These are phyloP conservation scores for Carcharodon carcharias DNA, from an alignment of 2,797 vertebrate genomes.

Conservation along the genomic window DNA sequence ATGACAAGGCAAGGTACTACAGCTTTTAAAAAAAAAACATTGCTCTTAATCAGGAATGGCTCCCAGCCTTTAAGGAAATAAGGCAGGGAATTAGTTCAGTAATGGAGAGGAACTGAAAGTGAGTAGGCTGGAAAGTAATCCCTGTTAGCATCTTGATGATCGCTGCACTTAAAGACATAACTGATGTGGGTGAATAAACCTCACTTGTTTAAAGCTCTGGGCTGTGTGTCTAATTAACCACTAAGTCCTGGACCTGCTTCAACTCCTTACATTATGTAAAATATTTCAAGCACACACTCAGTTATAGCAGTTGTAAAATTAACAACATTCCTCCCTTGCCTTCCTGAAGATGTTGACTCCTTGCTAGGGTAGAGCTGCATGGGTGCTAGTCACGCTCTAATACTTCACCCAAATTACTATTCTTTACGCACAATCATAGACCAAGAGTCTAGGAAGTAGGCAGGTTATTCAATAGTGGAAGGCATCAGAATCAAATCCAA, in stretches of 20 bases:
- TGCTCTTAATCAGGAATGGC: not conserved
- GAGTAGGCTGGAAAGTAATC: not conserved
- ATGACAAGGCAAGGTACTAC: not conserved
- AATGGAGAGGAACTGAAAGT: not conserved
- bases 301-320: not conserved
- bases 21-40: not conserved
- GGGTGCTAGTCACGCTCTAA: not conserved
- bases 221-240: not conserved
- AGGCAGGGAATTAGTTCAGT: not conserved
- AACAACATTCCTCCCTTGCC: not conserved
- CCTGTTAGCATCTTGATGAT: not conserved
- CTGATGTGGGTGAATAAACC: not conserved
- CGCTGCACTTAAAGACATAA: not conserved
- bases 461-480: not conserved
- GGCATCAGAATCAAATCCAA: too few relatives aligned
- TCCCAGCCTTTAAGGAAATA: not conserved
- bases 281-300: not conserved
- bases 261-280: not conserved
- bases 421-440: not conserved
- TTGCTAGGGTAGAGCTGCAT: not conserved
- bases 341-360: not conserved
- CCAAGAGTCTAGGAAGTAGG: not conserved
- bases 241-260: not conserved
- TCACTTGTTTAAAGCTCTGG: constrained; percentile 7
- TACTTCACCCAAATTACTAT: not conserved